Evolutionary conservation across 2,888 invertebrate species (phyloP).

Genomic region (Celastrina argiolus): DNA sequence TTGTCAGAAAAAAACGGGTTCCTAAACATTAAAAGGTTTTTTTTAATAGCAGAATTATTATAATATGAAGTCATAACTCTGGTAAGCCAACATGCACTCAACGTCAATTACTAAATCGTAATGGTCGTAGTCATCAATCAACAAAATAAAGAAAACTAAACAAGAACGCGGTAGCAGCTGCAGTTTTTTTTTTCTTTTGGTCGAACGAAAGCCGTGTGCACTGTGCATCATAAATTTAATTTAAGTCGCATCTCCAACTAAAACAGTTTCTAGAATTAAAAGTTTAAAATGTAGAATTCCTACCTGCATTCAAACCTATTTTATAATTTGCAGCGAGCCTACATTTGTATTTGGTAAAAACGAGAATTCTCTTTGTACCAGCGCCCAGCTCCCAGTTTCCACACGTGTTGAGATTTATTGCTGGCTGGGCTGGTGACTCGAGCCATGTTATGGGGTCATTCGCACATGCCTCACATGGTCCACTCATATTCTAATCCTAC

Average conservation of each 20-base stretch:
- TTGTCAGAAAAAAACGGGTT: no score
- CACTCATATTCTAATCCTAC: not conserved
- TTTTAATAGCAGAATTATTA: no score
- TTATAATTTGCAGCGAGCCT: not conserved
- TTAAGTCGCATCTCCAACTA: not conserved
- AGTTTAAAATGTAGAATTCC: not conserved
- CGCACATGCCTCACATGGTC: conserved; percentile 8
- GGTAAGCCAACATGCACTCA: no score
- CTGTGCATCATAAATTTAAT: not conserved
- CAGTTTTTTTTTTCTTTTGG: not conserved
- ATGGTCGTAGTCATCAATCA: not conserved
- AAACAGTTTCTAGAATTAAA: not conserved
- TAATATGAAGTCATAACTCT: no score
- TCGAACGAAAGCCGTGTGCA: no score
- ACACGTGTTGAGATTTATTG: conserved; percentile 12
- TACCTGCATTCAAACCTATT: not conserved
- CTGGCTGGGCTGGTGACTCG: not conserved
- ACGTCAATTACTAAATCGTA: no score
- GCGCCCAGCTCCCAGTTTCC: not conserved
- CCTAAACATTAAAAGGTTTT: no score
- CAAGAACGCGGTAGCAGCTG: not conserved
- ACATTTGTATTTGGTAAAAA: conserved; percentile 11
- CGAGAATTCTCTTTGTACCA: not conserved
- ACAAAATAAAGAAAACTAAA: not conserved
- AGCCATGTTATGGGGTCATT: conserved; percentile 25